Evolutionary conservation across 2,888 invertebrate genomes (phyloP), one percentile per base, ranked within the genome.

Genomic region (Trichopoda pennipes): DNA sequence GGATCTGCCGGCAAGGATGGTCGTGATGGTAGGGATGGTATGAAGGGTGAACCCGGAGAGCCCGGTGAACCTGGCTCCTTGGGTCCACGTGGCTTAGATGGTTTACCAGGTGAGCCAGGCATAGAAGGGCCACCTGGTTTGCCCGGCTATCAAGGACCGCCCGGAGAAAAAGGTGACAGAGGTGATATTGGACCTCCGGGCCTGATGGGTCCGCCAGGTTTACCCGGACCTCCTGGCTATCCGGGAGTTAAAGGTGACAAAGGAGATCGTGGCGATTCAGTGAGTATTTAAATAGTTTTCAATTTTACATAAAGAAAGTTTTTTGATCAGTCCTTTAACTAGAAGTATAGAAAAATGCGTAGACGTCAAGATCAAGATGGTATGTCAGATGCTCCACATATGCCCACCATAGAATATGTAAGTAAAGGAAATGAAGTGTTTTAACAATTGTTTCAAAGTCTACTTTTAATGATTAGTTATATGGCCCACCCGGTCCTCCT

Each of bases 111-210:
- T 9, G 94, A 95, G 86, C 91, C 94, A n/a, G 97, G 97, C 83
- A 95, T 96, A 85, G 96, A 96, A 91, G 97, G 97, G 75, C 96
- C 97, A 16, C 97, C 97, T 32, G 97, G 97, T 9, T 75, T 91
- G 85, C 91, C 91, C 93, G 97, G 97, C 63, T 94, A 94, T 88
- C 93, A 94, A 86, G 98, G 98, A 21, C 95, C 95, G 7, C 96
- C 96, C 88, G 98, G 98, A 61, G 95, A 95, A 85, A 96, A 96
- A 88, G 97, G 97, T 73, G 90, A 90, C 86, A 88, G 91, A 10
- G 97, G 98, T 12, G 97, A 97, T 89, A 97, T 97, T 90, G 98
- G 98, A 58, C 96, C 97, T 10, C 97, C 98, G 14, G 98, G 98
- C 80, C 93, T 97, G 88, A 96, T 98, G 94, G 98, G 98, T 85